Conservation (phyloP, 2,113 vertebrate species). For the Dermatemys mawii region DNA sequence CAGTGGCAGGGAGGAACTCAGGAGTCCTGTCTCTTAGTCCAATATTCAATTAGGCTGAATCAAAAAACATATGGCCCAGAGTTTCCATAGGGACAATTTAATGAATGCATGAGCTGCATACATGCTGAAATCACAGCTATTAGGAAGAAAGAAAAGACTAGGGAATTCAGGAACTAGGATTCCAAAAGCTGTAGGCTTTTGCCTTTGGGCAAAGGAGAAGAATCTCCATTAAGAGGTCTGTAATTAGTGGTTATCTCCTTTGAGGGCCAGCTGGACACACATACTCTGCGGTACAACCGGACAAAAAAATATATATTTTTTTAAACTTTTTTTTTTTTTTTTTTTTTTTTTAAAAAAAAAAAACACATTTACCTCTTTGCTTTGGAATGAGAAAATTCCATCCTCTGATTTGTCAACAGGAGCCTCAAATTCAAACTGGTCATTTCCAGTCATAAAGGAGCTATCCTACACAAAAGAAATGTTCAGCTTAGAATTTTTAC, state of each 20-base stretch:
- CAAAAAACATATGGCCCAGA: not conserved
- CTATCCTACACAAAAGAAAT: conserved; percentile 57
- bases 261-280: not conserved
- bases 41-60: not conserved
- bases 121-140: not conserved
- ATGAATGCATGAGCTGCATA: not conserved
- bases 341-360: too few species aligned
- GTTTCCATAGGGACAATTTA: not conserved
- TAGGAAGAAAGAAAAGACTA: rapidly evolving
- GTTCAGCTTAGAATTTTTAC: conserved; percentile 23
- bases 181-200: not conserved
- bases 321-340: not conserved
- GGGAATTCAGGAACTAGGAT: not conserved
- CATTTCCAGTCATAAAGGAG: conserved; percentile 72
- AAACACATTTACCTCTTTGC: conserved; percentile 74
- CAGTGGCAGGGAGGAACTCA: not conserved
- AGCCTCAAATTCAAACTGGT: conserved; percentile 67
- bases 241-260: not conserved
- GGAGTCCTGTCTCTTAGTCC: not conserved
- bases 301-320: not conserved
- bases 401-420: conserved; percentile 43
- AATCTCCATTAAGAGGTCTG: not conserved
- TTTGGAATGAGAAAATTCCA: conserved; percentile 72
- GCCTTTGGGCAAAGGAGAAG: not conserved
- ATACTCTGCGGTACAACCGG: not conserved